Evolutionary conservation across 2,888 invertebrate genomes (phyloP), one percentile per base, ranked within the genome.

Genomic region (Philhelius pedissequus): DNA sequence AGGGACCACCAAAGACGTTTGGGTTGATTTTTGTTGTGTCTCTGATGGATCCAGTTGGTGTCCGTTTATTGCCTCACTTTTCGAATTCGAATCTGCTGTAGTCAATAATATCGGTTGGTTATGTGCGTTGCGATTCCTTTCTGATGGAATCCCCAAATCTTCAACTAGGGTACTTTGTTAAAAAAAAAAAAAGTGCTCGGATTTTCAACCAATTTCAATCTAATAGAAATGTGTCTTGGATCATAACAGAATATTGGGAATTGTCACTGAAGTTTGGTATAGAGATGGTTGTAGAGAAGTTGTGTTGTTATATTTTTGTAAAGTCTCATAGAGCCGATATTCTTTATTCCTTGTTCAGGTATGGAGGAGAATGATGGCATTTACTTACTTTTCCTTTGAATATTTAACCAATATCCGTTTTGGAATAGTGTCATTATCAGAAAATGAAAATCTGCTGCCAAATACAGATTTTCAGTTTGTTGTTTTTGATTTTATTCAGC

Each of bases 41-140:
- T 69, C 66, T 52, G 68, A 68, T 69, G 66, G 48, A 38, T 77
- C 48, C 70, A 60, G 62, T 84, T 76, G 50, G 68, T 66, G 60
- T 75, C 80, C 71, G 69, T 80, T 84, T 84, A 84, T 84, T 84
- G 62, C 80, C 68, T 66, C 64, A 80, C 75, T 75, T 70, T 76
- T 80, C 74, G 71, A 84, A 75, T 84, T 56, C 56, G 56, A 56
- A 56, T 56, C 56, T 56, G 32, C 75, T 60, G 80, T 75, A 58
- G 75, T 32, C 75, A 60, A 79, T 76, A 84, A 84, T 84, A 71
- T 84, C 58, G 48, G 71, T 71, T 80, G 54, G 80, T 84, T 80
- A 75, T 84, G 70, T 80, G 66, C 66, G 69, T 66, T 70, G 70
- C 80, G 69, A 79, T 80, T 75, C 66, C 30, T 60, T 66, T 84